phyloP scores from a whole-genome alignment of 1,140 invertebrate genomes.

The Caerostris darwini region DNA sequence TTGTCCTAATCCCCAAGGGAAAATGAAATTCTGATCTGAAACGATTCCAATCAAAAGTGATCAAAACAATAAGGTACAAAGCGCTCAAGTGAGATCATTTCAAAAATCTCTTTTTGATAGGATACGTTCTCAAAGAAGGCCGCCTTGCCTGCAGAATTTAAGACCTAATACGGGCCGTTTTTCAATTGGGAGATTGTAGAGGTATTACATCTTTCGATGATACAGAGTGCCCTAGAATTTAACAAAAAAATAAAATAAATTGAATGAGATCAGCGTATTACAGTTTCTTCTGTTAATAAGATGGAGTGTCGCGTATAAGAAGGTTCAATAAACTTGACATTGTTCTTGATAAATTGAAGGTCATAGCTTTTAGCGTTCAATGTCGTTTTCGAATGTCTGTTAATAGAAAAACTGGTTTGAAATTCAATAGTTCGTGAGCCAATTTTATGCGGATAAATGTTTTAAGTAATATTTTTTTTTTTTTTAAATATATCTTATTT shows the following conservation, averaged over 20 bases:
- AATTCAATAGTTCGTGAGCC: too few species aligned
- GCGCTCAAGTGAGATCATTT: slow-evolving; percentile 15
- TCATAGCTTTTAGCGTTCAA: too few species aligned
- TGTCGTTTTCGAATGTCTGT: too few species aligned
- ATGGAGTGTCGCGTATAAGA: too few species aligned
- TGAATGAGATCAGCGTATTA: too few species aligned
- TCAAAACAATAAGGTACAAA: slow-evolving; percentile 28
- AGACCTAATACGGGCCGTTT: not conserved
- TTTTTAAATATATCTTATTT: too few species aligned
- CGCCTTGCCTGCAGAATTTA: not conserved
- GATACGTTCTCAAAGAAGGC: not conserved
- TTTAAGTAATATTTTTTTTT: too few species aligned
- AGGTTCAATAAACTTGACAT: too few species aligned
- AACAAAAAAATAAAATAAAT: not conserved
- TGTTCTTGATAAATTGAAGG: too few species aligned
- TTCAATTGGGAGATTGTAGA: not conserved
- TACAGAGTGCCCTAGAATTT: not conserved
- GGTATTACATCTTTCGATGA: not conserved
- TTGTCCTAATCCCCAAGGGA: not conserved
- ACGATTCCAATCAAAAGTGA: slow-evolving; percentile 26
- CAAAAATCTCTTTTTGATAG: slow-evolving; percentile 25
- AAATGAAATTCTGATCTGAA: slow-evolving; percentile 34
- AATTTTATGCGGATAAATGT: too few species aligned
- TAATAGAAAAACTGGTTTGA: too few species aligned
- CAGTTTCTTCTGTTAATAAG: too few species aligned